A percentile compares a stretch with the other conserved stretches of the same genome.
phyloP scores from a whole-genome alignment of 2,888 invertebrate genomes.

The Harmothoe impar region DNA sequence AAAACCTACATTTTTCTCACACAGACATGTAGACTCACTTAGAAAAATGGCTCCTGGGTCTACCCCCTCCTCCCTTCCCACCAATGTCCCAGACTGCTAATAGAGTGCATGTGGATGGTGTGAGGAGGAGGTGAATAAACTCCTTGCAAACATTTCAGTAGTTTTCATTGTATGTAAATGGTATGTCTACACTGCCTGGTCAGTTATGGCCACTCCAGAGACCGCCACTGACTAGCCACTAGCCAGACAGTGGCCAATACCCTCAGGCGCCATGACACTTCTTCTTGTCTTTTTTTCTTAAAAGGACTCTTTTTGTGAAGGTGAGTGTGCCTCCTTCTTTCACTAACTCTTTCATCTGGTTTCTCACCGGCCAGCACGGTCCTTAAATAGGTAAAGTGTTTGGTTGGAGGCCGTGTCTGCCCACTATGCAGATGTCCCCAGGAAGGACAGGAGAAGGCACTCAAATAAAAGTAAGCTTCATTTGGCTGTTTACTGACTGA shows the following conservation, averaged over 20 bases:
- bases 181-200: neutral
- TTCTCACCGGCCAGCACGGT: neutral
- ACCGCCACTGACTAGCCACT: neutral
- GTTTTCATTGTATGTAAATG: slow-evolving; percentile 51
- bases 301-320: neutral
- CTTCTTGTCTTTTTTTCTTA: neutral
- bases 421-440: neutral
- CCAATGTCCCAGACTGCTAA: neutral
- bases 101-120: neutral
- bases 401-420: neutral
- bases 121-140: neutral
- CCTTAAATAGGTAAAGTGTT: slow-evolving; percentile 20
- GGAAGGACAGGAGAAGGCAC: neutral
- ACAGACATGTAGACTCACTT: neutral
- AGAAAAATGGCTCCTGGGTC: neutral
- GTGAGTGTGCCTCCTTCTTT: neutral
- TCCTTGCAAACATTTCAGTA: neutral
- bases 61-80: neutral
- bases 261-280: neutral
- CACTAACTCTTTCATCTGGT: neutral
- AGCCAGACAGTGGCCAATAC: neutral
- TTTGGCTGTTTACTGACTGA: too few relatives aligned
- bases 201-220: neutral
- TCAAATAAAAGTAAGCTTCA: neutral
- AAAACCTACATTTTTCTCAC: slow-evolving; percentile 8